Evolutionary conservation across 2,113 vertebrate species (phyloP), one percentile per base, ranked within the genome.

Genomic region (Cariama cristata): DNA sequence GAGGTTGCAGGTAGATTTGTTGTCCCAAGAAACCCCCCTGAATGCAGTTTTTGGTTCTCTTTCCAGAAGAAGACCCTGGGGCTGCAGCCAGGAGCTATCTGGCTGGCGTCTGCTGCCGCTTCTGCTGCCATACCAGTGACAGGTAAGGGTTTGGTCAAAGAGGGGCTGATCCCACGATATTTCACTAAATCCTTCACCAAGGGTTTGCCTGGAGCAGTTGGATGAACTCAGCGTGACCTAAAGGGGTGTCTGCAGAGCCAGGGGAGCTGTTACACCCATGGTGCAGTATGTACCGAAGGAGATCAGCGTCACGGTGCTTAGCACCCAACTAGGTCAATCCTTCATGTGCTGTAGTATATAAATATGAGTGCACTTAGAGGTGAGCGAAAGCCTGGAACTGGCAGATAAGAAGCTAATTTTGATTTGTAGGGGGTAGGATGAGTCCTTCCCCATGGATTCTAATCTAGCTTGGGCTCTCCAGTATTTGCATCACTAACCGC

Each of bases 71-170:
- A 79, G 21, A 49, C 21, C 21, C 40, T 40, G 62, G 44, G 63
- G 17, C 58, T 83, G n/a, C 27, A 76, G 13, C 35, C 44, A 50
- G 44, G 33, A 88, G 45, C 27, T 82, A 19, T 38, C 4, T 82
- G 73, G 53, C 33, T 88, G 30, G 18, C 0, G 0, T 62, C 8
- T 19, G 19, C 40, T 1, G 0, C 56, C 35, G 13, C 16, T 87
- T 28, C 42, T 69, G 45, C 58, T 86, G 42, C 33, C 21, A 8
- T 21, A 40, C 22, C 11, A 49, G 52, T 2, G 11, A 47, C 32
- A 67, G 52, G 53, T 64, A 79, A 80, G 44, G 44, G 24, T 90
- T 75, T 94, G 71, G 33, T 56, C 60, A 86, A 88, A 93, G 40
- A n/a, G 28, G 21, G 20, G n/a, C 16, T 72, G 44, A 90, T 93